phyloP scores from a whole-genome alignment of 2,888 invertebrate species.

The Drosophila ustulata region DNA sequence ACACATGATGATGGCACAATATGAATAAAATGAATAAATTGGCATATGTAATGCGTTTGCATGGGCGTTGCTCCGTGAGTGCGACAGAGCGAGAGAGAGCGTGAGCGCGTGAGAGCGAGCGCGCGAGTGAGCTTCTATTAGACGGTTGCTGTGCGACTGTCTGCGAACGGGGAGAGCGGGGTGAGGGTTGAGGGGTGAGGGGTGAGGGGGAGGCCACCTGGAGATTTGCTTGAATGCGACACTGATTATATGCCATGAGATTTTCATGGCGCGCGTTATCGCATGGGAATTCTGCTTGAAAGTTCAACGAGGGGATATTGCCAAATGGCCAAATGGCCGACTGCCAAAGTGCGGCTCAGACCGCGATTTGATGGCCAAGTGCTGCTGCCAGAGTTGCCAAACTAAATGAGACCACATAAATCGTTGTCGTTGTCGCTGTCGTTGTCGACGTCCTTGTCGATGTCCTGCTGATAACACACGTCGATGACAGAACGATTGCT shows the following conservation, averaged over 20 bases:
- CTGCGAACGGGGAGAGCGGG: not conserved
- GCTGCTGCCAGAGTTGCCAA: conserved; percentile 27
- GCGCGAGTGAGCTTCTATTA: conserved; percentile 4
- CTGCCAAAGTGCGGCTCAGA: conserved; percentile 27
- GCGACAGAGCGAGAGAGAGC: not conserved
- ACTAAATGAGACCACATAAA: conserved; percentile 47
- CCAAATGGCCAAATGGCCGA: conserved; percentile 52
- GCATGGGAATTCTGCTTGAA: conserved; percentile 30
- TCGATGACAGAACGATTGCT: conserved; percentile 30
- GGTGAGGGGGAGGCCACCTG: conserved; percentile 53
- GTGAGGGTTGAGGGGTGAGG: not conserved
- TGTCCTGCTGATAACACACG: conserved; percentile 37
- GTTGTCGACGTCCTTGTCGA: conserved; percentile 22
- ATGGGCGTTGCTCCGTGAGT: conserved; percentile 14
- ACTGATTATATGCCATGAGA: conserved; percentile 74
- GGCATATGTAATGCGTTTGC: conserved; percentile 79
- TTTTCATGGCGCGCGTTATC: conserved; percentile 57
- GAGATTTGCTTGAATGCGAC: conserved; percentile 72
- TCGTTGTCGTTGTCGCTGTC: conserved; percentile 22
- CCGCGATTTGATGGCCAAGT: conserved; percentile 38
- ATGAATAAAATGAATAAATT: conserved; percentile 79
- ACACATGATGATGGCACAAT: conserved; percentile 56
- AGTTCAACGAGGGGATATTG: conserved; percentile 42
- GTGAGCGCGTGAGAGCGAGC: not conserved
- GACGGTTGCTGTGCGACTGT: conserved; percentile 14